Evolutionary conservation across 2,797 vertebrate genomes (phyloP).

Genomic region (Pipistrellus nathusii): DNA sequence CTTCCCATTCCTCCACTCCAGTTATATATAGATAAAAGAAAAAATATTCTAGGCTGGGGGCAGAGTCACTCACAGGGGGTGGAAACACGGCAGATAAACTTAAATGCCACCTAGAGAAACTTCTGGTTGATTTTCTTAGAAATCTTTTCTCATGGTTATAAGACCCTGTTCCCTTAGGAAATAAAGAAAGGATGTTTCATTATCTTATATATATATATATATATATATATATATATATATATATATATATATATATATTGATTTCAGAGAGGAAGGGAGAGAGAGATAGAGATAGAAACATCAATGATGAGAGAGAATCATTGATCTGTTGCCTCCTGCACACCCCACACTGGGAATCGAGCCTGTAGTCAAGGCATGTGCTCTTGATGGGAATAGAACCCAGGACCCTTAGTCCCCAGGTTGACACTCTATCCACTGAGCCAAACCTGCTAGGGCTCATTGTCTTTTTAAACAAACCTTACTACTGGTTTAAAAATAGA

Average conservation of each 20-base stretch:
- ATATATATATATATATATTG: too few relatives aligned
- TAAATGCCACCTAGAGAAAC: neutral
- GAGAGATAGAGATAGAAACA: too few relatives aligned
- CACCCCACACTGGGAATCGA: too few relatives aligned
- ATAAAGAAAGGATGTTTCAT: neutral
- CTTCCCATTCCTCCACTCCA: neutral
- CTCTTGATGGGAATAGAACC: too few relatives aligned
- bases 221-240: too few relatives aligned
- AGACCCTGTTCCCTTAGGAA: neutral
- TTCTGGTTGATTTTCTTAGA: slow-evolving; percentile 7
- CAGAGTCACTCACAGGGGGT: neutral
- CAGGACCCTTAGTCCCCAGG: too few relatives aligned
- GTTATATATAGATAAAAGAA: neutral
- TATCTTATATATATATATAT: neutral
- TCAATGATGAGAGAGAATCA: too few relatives aligned
- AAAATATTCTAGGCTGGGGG: neutral
- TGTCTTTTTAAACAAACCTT: neutral
- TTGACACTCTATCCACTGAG: too few relatives aligned
- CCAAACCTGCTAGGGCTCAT: neutral
- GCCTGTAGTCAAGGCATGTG: too few relatives aligned
- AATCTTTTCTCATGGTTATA: neutral
- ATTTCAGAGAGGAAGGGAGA: too few relatives aligned
- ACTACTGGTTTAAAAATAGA: neutral
- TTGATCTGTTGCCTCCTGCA: too few relatives aligned
- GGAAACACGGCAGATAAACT: neutral